Percentiles rank a stretch among this genome's conserved stretches.
Evolutionary conservation across 1,140 invertebrate genomes (phyloP).

Genomic region (Macrostomum lignano): DNA sequence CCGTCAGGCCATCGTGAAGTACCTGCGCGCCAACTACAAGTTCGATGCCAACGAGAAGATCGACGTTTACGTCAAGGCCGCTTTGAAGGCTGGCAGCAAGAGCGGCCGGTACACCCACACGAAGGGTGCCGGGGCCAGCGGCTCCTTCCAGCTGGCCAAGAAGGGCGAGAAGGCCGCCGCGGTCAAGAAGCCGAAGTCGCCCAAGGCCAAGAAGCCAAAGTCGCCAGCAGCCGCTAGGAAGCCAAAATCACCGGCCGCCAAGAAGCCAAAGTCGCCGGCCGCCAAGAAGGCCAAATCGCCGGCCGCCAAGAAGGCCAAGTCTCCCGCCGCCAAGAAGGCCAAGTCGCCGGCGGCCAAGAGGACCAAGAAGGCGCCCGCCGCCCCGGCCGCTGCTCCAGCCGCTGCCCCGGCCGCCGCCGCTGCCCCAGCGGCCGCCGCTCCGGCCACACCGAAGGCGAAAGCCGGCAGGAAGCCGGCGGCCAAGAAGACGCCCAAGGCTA

Average conservation of each 20-base stretch:
- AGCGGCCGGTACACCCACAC: neutral
- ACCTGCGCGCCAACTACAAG: conserved; percentile 18
- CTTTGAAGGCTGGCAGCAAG: neutral
- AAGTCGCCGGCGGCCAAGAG: conserved; percentile 1
- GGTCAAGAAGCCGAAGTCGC: neutral
- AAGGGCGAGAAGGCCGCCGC: conserved; percentile 8
- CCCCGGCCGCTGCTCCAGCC: conserved; percentile 4
- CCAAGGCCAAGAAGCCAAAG: neutral
- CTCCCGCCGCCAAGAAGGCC: no score
- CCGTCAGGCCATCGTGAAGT: conserved; percentile 10
- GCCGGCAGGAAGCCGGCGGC: no score
- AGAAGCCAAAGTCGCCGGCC: neutral
- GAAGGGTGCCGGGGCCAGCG: conserved; percentile 10
- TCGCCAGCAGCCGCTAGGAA: neutral
- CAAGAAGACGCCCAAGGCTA: no score
- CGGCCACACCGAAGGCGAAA: no score
- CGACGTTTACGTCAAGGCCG: conserved; percentile 3
- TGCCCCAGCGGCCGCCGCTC: no score
- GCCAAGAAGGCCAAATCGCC: neutral
- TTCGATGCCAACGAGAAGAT: conserved; percentile 8
- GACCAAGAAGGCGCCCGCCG: conserved; percentile 6
- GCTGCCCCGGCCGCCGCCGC: no score
- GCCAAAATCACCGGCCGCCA: neutral
- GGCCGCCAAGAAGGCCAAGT: no score
- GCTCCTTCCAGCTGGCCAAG: conserved; percentile 11